These are phyloP conservation scores for Microctenopoma stevenorrisi DNA, from an alignment of 2,797 vertebrate species.

Conservation along the genomic window DNA sequence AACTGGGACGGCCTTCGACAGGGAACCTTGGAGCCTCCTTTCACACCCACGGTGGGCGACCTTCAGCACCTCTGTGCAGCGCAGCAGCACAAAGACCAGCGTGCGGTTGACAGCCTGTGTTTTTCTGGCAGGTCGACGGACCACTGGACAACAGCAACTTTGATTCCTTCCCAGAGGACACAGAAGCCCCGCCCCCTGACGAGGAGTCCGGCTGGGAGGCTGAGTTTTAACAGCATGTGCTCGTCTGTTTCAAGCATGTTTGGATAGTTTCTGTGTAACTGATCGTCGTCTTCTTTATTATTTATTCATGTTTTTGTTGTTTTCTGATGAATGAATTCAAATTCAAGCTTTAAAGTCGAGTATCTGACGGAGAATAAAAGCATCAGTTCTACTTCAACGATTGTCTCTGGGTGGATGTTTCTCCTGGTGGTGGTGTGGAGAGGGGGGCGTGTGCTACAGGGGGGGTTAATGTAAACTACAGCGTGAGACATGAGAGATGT, in stretches of 20 bases:
- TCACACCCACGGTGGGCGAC: conserved; percentile 63
- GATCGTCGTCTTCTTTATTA: no score
- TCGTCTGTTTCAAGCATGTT: no score
- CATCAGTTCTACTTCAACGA: not conserved
- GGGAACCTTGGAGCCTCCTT: conserved; percentile 68
- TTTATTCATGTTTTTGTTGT: no score
- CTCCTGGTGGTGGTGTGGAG: not conserved
- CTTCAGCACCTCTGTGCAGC: not conserved
- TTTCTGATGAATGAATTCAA: no score
- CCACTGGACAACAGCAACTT: conserved; percentile 80
- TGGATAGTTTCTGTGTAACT: no score
- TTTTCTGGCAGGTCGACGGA: conserved; percentile 63
- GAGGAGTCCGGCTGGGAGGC: conserved; percentile 78
- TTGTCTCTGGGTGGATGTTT: not conserved
- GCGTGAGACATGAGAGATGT: conserved; percentile 53
- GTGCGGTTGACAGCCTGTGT: not conserved
- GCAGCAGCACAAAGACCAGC: not conserved
- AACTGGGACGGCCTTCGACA: conserved; percentile 79
- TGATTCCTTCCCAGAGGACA: conserved; percentile 76
- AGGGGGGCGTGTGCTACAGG: conserved; percentile 1
- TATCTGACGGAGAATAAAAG: not conserved
- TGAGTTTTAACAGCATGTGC: conserved; percentile 62
- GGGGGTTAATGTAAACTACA: conserved; percentile 46
- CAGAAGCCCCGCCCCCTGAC: conserved; percentile 65
- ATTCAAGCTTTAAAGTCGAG: no score